phyloP scores from a whole-genome alignment of 1,140 invertebrate species.

The Asbolus verrucosus region DNA sequence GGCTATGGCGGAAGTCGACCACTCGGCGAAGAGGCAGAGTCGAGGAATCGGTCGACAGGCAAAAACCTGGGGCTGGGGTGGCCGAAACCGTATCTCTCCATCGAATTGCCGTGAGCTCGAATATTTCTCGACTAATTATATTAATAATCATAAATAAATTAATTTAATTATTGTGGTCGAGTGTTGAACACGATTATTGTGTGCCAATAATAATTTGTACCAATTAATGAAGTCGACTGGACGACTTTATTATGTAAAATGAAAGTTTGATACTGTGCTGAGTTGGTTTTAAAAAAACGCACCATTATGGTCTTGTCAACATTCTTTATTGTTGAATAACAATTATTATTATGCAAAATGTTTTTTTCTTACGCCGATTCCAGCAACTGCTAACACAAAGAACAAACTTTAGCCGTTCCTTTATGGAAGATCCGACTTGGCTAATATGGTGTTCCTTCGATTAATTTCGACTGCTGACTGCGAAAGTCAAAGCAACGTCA shows the following conservation, averaged over 20 bases:
- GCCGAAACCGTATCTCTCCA: no score
- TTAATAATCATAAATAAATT: background rate
- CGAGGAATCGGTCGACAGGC: no score
- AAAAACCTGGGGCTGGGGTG: no score
- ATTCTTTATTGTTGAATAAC: conserved; percentile 16
- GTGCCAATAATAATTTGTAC: conserved; percentile 7
- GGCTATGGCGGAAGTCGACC: conserved; percentile 36
- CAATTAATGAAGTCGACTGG: conserved; percentile 1
- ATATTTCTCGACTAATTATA: background rate
- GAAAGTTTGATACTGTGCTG: conserved; percentile 11
- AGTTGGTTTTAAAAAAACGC: background rate
- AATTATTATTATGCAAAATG: conserved; percentile 2
- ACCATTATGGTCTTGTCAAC: conserved; percentile 16
- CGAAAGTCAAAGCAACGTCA: no score
- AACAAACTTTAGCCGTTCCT: no score
- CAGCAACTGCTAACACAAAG: no score
- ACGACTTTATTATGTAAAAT: conserved; percentile 10
- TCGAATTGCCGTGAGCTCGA: no score
- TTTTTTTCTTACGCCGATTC: no score
- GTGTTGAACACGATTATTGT: background rate
- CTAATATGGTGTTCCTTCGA: no score
- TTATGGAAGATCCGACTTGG: no score
- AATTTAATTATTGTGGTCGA: conserved; percentile 10
- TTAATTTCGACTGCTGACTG: no score
- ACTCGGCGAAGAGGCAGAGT: conserved; percentile 6